phyloP scores from a whole-genome alignment of 2,888 invertebrate species.

The Caradrina clavipalpis region DNA sequence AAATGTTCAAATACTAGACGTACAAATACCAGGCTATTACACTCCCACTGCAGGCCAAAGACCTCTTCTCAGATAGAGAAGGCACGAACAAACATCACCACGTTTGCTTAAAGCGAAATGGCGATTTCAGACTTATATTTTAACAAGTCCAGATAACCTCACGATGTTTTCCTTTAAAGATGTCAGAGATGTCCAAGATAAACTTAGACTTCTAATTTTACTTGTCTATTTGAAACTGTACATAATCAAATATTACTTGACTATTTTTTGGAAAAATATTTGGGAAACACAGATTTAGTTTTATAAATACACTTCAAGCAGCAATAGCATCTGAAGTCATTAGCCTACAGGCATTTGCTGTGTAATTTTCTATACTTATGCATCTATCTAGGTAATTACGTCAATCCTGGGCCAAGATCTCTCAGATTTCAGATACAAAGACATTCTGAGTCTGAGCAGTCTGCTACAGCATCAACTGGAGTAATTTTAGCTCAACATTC shows the following conservation, averaged over 20 bases:
- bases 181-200: too few relatives aligned
- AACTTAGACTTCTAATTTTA: too few relatives aligned
- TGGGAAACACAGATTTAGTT: not conserved
- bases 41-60: too few relatives aligned
- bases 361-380: conserved; percentile 6
- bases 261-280: not conserved
- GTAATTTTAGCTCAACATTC: conserved; percentile 37
- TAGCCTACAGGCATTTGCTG: not conserved
- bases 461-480: conserved; percentile 18
- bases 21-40: too few relatives aligned
- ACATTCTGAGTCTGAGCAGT: conserved; percentile 35
- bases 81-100: too few relatives aligned
- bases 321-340: not conserved
- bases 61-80: too few relatives aligned
- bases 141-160: too few relatives aligned
- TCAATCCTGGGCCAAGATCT: conserved; percentile 40
- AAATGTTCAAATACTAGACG: too few relatives aligned
- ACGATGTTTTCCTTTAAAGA: too few relatives aligned
- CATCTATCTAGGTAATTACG: conserved; percentile 22
- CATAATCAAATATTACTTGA: not conserved
- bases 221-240: too few relatives aligned
- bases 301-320: not conserved
- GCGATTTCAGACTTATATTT: too few relatives aligned
- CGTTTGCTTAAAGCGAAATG: too few relatives aligned
- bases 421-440: conserved; percentile 35